Conservation (phyloP, 2,797 vertebrate species). For the Sebastes reedi region DNA sequence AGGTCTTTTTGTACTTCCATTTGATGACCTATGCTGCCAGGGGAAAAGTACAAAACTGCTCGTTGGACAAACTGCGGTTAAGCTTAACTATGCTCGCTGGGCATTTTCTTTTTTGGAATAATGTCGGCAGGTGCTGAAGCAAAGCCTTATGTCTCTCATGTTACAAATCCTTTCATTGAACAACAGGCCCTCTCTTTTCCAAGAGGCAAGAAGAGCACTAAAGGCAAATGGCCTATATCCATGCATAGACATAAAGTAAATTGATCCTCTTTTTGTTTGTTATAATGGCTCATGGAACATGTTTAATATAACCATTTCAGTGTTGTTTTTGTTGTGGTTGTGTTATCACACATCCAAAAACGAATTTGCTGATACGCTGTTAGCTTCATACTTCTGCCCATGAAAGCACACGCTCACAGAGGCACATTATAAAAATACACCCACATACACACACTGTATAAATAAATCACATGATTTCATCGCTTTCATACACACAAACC, state of each 20-base stretch:
- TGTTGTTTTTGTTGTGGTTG: not conserved
- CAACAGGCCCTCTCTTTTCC: not conserved
- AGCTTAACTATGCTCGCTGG: slow-evolving; percentile 26
- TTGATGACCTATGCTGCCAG: slow-evolving; percentile 48
- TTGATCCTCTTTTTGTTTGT: not conserved
- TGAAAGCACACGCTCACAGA: slow-evolving; percentile 41
- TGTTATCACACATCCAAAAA: not conserved
- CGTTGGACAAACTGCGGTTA: slow-evolving; percentile 29
- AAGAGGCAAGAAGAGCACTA: slow-evolving; percentile 3
- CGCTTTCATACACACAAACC: not conserved
- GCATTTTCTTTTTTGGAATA: slow-evolving; percentile 29
- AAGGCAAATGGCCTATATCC: slow-evolving; percentile 25
- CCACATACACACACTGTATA: not conserved
- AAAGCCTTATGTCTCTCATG: slow-evolving; percentile 24
- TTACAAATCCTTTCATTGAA: slow-evolving; percentile 31
- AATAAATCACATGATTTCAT: not conserved
- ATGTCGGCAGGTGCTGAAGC: slow-evolving; percentile 35
- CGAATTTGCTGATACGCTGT: not conserved
- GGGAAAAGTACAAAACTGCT: slow-evolving; percentile 35
- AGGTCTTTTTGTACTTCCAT: slow-evolving; percentile 34
- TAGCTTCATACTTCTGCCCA: slow-evolving; percentile 7
- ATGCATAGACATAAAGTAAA: slow-evolving; percentile 36
- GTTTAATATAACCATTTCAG: slow-evolving; percentile 1
- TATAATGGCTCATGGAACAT: slow-evolving; percentile 13
- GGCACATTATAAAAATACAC: slow-evolving; percentile 35